phyloP scores from a whole-genome alignment of 2,888 invertebrate genomes.

The Netelia fuscicornis region DNA sequence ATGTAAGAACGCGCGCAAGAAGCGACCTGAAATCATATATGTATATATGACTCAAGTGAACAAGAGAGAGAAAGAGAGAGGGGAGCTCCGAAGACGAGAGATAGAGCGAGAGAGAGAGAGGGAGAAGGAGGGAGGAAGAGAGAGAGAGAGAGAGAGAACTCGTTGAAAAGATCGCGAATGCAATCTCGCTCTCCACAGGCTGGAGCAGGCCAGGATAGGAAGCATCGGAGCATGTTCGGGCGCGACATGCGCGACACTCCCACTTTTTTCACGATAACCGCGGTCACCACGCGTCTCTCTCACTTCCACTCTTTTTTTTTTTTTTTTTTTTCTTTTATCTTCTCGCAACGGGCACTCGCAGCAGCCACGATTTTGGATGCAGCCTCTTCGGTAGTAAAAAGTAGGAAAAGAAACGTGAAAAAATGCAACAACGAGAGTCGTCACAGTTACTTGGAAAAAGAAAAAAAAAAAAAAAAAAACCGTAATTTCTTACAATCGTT shows the following conservation, averaged over 20 bases:
- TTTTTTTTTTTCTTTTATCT: constrained; percentile 54
- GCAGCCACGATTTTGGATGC: constrained; percentile 21
- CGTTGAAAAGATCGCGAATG: constrained; percentile 14
- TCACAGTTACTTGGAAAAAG: background rate
- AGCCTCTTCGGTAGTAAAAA: background rate
- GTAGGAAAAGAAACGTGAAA: background rate
- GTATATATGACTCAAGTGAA: background rate
- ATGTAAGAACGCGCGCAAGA: constrained; percentile 44
- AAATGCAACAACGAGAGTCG: background rate
- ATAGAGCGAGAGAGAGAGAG: background rate
- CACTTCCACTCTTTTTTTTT: constrained; percentile 35
- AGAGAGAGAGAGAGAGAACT: constrained; percentile 35
- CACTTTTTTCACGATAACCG: constrained; percentile 71
- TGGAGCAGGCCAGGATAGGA: constrained; percentile 39
- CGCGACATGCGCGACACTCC: constrained; percentile 76
- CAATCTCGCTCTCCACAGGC: constrained; percentile 17
- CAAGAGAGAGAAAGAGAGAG: constrained; percentile 29
- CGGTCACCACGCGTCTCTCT: constrained; percentile 46
- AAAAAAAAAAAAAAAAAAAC: background rate
- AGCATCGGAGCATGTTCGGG: constrained; percentile 67
- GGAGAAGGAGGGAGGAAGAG: background rate
- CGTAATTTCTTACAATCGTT: no score
- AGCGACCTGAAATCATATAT: constrained; percentile 31
- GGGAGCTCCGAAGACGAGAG: background rate
- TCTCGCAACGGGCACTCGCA: constrained; percentile 65